These are phyloP conservation scores for Glaucidium brasilianum DNA, from an alignment of 2,113 vertebrate genomes.

Conservation along the genomic window DNA sequence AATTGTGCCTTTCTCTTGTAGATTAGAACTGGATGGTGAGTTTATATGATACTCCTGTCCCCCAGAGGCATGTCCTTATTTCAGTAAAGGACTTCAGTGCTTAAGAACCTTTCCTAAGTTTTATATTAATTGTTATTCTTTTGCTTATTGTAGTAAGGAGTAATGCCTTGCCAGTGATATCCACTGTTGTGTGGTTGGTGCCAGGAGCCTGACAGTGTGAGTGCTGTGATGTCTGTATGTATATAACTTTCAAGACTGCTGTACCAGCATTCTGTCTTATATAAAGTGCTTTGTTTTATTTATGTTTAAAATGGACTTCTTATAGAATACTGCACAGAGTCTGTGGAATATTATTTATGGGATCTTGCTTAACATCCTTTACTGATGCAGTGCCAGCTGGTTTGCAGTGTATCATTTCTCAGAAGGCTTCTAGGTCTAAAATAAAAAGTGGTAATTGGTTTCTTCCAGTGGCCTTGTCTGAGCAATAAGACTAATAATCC, in stretches of 20 bases:
- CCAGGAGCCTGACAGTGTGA: neutral
- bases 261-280: neutral
- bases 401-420: neutral
- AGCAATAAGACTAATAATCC: neutral
- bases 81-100: neutral
- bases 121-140: neutral
- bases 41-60: neutral
- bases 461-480: neutral
- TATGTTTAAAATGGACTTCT: conserved; percentile 25
- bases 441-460: neutral
- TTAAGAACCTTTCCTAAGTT: neutral
- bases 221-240: neutral
- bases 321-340: neutral
- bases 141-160: neutral
- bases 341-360: conserved; percentile 10
- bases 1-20: neutral
- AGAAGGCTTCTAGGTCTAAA: neutral
- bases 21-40: neutral
- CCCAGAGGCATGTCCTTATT: neutral
- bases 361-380: conserved; percentile 8
- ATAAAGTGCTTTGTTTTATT: conserved; percentile 30
- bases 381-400: neutral
- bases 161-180: neutral
- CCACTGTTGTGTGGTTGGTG: neutral
- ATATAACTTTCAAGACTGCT: neutral